Evolutionary conservation across 2,888 invertebrate genomes (phyloP), one percentile per base, ranked within the genome.

Genomic region (Latrodectus elegans): DNA sequence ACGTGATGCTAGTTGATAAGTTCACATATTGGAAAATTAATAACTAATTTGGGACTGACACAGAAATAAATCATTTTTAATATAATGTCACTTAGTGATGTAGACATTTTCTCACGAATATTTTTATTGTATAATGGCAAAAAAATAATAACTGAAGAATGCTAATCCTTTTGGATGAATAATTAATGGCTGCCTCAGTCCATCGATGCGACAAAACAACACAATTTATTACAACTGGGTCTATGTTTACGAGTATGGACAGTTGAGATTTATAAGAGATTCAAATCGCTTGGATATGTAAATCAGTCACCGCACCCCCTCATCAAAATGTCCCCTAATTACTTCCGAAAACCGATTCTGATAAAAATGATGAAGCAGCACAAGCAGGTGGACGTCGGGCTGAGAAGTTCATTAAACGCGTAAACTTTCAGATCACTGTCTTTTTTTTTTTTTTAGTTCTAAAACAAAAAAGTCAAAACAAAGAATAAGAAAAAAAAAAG

Each of bases 361-460:
- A 60, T 60, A 60, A 60, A 60, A 60, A 60, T 60, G 60, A 60
- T 60, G 60, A 60, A 60, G 60, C 60, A 8, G 60, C 38, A 22
- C 55, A 60, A 49, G 75, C 85, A 86, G 85, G 80, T 86, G 85
- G 64, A 76, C 22, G 55, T 79, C n/a, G 68, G 55, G 71, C 71
- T 49, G 55, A 22, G 65, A 71, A 71, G 85, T 86, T 86, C 85
- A 86, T 86, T 86, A 86, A 71, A 86, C 85, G 85, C 80, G 85
- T 86, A 80, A 86, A 80, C 85, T 76, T 74, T 49, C 55, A 84
- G 84, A 79, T 74, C 72, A 79, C 84, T 74, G 72, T 85, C 79
- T 78, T 84, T 79, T 68, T 77, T 38, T 38, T 38, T 38, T 38
- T 4, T 38, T 38, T 38, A 1, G 4, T 70, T 55, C 55, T 8